Evolutionary conservation across 2,888 invertebrate species (phyloP), one percentile per base, ranked within the genome.

Genomic region (Synergus umbraculus): DNA sequence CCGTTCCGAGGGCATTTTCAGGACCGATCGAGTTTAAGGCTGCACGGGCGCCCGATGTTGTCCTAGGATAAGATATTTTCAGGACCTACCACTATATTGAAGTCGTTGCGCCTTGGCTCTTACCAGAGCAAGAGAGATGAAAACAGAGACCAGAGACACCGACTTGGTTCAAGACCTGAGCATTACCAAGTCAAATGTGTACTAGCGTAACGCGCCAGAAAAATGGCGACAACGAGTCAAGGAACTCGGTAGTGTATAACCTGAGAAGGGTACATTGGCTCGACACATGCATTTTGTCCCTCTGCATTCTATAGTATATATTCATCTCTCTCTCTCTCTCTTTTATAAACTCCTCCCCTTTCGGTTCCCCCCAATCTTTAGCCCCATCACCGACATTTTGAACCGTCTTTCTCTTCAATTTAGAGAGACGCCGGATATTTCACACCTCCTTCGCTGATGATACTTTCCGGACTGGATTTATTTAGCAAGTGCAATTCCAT

Each of bases 131-230:
- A 12, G 77, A 41, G 65, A 65, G 66, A 66, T 58, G 9, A 18
- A 58, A 58, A 18, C 18, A 58, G 58, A 46, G 46, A 46, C 12
- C 37, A 46, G 46, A 58, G 58, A 58, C 18, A 18, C 58, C 10
- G 58, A 18, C 18, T 58, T 18, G 4, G 9, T 58, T 84, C 84
- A 83, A 85, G 85, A 83, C 88, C 87, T 89, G 84, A 83, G 86
- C 86, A 91, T 91, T 91, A 91, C 91, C 92, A 91, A 92, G 90
- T 91, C 91, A 91, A 91, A 91, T 91, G 86, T 46, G 79, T 60
- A 79, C 65, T 79, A 84, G 84, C 83, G 84, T 81, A 82, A 85
- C 85, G 84, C 85, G 85, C 77, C 85, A 86, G 87, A 88, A 89
- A 90, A 89, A 89, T 87, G 83, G 81, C 88, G 86, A 86, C 86